phyloP scores from a whole-genome alignment of 2,797 vertebrate species.

The Cossypha niveicapilla region DNA sequence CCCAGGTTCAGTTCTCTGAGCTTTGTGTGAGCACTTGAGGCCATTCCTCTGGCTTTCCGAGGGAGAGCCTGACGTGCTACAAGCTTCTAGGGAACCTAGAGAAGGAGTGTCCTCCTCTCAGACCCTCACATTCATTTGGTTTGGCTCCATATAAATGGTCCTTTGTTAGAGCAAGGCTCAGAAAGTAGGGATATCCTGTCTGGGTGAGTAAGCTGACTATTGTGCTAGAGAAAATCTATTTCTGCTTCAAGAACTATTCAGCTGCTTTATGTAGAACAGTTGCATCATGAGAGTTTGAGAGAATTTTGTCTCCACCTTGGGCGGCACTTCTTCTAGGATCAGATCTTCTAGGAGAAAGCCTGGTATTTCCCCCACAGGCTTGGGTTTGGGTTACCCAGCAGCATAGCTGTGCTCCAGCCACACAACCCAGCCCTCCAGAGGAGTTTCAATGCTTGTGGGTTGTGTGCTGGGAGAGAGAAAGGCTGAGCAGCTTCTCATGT shows the following conservation, averaged over 20 bases:
- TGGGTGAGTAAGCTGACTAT: neutral
- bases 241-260: neutral
- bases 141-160: neutral
- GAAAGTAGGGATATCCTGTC: neutral
- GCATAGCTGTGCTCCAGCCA: neutral
- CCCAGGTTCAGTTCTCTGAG: neutral
- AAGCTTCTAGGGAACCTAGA: neutral
- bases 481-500: neutral
- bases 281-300: neutral
- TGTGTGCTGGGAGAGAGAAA: neutral
- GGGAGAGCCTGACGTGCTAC: neutral
- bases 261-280: neutral
- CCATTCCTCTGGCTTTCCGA: neutral
- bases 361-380: neutral
- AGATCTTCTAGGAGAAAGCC: neutral
- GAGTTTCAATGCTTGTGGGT: neutral
- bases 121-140: neutral
- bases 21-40: neutral
- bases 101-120: neutral
- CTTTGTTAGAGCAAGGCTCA: neutral
- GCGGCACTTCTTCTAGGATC: neutral
- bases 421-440: neutral
- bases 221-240: neutral
- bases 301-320: neutral
- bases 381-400: neutral